Conservation (phyloP, 2,797 vertebrate genomes). For the Jordanella pulchra region DNA sequence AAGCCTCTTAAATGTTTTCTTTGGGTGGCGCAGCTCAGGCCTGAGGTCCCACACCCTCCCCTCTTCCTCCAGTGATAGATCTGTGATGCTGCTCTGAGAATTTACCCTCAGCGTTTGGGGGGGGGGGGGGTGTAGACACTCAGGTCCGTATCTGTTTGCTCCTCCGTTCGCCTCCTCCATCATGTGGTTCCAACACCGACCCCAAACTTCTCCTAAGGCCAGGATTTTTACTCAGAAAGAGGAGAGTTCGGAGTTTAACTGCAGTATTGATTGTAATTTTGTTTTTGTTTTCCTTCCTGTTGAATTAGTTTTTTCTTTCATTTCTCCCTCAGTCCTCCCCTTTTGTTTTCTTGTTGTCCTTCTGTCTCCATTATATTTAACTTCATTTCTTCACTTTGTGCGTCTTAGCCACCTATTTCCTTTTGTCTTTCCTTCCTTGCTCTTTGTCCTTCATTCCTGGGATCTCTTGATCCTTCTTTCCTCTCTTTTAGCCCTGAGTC, state of each 20-base stretch:
- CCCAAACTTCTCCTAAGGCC: neutral
- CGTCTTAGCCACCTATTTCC: no score
- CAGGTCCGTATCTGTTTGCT: neutral
- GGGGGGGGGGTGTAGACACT: conserved; percentile 1
- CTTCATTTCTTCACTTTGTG: no score
- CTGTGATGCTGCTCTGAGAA: conserved; percentile 34
- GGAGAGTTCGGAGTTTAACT: no score
- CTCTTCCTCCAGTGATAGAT: conserved; percentile 35
- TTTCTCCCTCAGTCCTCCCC: no score
- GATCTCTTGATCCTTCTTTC: neutral
- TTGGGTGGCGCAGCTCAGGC: conserved; percentile 46
- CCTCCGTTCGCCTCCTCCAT: conserved; percentile 25
- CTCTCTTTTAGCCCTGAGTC: no score
- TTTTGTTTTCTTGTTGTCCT: no score
- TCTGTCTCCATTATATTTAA: no score
- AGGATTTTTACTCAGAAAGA: no score
- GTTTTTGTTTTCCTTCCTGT: no score
- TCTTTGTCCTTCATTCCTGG: neutral
- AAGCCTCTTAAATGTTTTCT: conserved; percentile 64
- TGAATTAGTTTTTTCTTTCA: no score
- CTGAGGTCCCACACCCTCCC: conserved; percentile 16
- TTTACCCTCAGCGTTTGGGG: conserved; percentile 33
- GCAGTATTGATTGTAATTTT: no score
- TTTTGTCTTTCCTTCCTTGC: no score
- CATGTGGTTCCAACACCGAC: conserved; percentile 13